Evolutionary conservation across 2,797 vertebrate species (phyloP).

Genomic region (Poecilia gillii): DNA sequence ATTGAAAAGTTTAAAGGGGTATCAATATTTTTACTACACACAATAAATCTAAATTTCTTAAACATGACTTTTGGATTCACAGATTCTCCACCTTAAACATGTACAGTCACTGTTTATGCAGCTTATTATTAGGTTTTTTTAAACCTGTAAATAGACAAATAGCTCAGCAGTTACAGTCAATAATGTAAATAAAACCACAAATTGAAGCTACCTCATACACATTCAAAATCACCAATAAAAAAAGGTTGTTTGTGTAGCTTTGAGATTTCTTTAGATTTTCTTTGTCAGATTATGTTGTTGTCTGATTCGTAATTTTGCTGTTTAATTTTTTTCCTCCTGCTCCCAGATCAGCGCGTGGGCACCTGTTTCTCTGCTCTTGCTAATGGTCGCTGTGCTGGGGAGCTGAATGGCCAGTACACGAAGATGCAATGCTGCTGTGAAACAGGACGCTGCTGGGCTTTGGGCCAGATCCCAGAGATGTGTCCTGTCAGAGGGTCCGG

Average conservation of each 20-base stretch:
- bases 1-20: too few species aligned
- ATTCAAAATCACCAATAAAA: too few species aligned
- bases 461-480: constrained; percentile 91
- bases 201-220: not conserved
- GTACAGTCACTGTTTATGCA: not conserved
- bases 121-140: not conserved
- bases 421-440: constrained; percentile 97
- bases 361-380: constrained; percentile 92
- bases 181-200: not conserved
- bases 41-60: too few species aligned
- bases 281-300: not conserved
- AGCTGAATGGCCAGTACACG: constrained; percentile 89
- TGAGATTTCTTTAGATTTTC: not conserved
- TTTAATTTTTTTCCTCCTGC: not conserved
- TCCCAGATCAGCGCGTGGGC: constrained; percentile 91
- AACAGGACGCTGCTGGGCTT: constrained; percentile 93
- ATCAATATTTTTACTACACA: too few species aligned
- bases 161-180: not conserved
- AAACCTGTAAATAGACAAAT: not conserved
- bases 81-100: too few species aligned
- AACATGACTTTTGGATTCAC: too few species aligned
- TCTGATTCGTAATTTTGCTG: not conserved
- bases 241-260: not conserved
- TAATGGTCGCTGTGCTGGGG: constrained; percentile 90
- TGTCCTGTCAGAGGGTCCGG: constrained; percentile 94